Base-by-base conservation (phyloP, 2,888 invertebrate genomes). In the Drosophila siamana region DNA sequence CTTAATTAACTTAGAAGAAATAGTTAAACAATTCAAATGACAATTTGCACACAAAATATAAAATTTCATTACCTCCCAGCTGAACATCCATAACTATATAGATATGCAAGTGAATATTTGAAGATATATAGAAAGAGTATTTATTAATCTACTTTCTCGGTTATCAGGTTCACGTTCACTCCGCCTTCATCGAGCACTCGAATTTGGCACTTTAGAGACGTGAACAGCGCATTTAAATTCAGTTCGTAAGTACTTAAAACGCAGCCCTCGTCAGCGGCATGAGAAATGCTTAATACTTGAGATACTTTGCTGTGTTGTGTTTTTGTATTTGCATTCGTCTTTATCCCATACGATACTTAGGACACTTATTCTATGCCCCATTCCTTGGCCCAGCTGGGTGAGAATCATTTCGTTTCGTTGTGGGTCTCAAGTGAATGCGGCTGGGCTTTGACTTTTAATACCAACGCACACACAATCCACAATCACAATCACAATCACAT, bases 241-340 rank as follows among this genome's bases (percentile, higher is more conserved):
- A 52, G 62, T 41, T 79, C 59, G 76, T 52, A 60, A 60, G 73
- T 55, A 79, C 76, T 79, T 79, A 74, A 69, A 79, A 79, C 63
- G 63, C 80, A 69, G 79, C 46, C 57, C 76, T 81, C 77, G 86
- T 68, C 69, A 51, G 40, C 16, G 62, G 36, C 74, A 69, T 64
- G 82, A 74, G 88, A 86, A 81, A 83, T 86, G 76, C 86, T 69
- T 46, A 68, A 62, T 72, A 81, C 81, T 81, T 88, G 86, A 81
- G 84, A 88, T 86, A 86, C 86, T 69, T 66, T 75, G 75, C 61
- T 82, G 66, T 67, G 9, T 73, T 68, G 59, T 38, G 13, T 74
- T 68, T 55, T 30, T 57, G 68, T 68, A 82, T 75, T 78, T 69
- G 69, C 63, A 68, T 64, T 55, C 30, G 59, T 28, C 55, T 68